A percentile compares a stretch with the other conserved stretches of the same genome.
These are phyloP conservation scores for Cynaeus angustus DNA, from an alignment of 2,888 invertebrate genomes.

Conservation along the genomic window DNA sequence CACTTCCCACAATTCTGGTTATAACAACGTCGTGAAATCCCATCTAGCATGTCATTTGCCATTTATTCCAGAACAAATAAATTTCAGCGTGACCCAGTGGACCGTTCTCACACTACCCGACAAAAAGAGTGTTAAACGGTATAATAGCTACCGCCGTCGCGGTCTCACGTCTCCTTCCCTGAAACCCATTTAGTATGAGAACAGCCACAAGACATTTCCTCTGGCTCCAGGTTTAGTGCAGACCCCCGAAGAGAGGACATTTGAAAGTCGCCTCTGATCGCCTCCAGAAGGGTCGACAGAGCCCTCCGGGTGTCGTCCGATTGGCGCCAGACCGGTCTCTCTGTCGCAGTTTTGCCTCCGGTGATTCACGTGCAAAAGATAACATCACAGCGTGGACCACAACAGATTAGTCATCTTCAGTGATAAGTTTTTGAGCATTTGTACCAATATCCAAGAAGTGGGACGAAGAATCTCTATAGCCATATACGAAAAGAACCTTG, in stretches of 20 bases:
- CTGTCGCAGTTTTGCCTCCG: conserved; percentile 48
- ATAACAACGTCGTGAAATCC: too few relatives aligned
- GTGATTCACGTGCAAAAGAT: conserved; percentile 47
- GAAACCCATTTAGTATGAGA: too few relatives aligned
- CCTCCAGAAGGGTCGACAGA: conserved; percentile 61
- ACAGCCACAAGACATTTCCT: conserved; percentile 5
- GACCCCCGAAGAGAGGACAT: conserved; percentile 32
- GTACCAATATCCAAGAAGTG: background rate
- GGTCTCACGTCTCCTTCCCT: conserved; percentile 22
- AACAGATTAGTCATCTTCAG: conserved; percentile 38
- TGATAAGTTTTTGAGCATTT: conserved; percentile 38
- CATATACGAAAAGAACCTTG: conserved; percentile 23
- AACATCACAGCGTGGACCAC: conserved; percentile 27
- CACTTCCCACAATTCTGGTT: too few relatives aligned
- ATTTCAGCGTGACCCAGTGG: conserved; percentile 32
- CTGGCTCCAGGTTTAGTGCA: conserved; percentile 2
- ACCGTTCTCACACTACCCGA: conserved; percentile 35
- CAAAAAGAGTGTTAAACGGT: conserved; percentile 39
- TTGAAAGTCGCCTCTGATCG: conserved; percentile 51
- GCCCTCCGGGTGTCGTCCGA: conserved; percentile 64
- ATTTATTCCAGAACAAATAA: background rate
- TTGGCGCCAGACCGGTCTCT: conserved; percentile 65
- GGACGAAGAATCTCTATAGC: background rate
- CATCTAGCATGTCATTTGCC: background rate
- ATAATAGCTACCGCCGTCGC: conserved; percentile 17